Percentiles rank a stretch among this genome's conserved stretches.
Evolutionary conservation across 2,888 invertebrate genomes (phyloP).

Genomic region (Pyralis farinalis): DNA sequence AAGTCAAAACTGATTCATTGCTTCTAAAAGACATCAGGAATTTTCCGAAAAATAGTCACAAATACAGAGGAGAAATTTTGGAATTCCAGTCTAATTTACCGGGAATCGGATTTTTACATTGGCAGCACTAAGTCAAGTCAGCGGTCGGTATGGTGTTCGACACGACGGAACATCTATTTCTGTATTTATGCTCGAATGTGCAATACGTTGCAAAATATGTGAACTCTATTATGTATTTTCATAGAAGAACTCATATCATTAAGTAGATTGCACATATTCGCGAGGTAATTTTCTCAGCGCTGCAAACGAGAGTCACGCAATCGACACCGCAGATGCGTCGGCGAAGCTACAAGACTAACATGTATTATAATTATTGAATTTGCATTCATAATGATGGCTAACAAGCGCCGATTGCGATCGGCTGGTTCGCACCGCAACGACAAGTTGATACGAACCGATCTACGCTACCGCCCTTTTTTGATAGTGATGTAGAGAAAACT

Average conservation of each 20-base stretch:
- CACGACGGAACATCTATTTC: too few relatives aligned
- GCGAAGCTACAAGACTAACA: slow-evolving; percentile 32
- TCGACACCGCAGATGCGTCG: slow-evolving; percentile 38
- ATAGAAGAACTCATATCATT: slow-evolving; percentile 3
- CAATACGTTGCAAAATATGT: neutral
- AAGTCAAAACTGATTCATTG: too few relatives aligned
- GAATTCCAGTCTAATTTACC: too few relatives aligned
- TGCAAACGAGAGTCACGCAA: slow-evolving; percentile 46
- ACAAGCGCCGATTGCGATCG: slow-evolving; percentile 67
- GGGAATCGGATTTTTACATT: too few relatives aligned
- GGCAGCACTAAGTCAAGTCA: too few relatives aligned
- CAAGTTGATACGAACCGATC: slow-evolving; percentile 56
- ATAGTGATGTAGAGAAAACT: slow-evolving; percentile 28
- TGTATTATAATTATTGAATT: slow-evolving; percentile 66
- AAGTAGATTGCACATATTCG: slow-evolving; percentile 9
- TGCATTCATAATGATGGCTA: slow-evolving; percentile 69
- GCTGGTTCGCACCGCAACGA: slow-evolving; percentile 61
- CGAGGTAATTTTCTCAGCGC: slow-evolving; percentile 33
- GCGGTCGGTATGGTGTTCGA: too few relatives aligned
- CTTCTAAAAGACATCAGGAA: too few relatives aligned
- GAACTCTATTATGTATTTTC: neutral
- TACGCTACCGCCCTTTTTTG: slow-evolving; percentile 31
- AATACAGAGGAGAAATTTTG: too few relatives aligned
- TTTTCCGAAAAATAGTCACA: too few relatives aligned
- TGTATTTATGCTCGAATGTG: neutral